Percentiles rank a stretch among this genome's conserved stretches.
Evolutionary conservation across 2,888 invertebrate genomes (phyloP).

Genomic region (Aphodius granarius): DNA sequence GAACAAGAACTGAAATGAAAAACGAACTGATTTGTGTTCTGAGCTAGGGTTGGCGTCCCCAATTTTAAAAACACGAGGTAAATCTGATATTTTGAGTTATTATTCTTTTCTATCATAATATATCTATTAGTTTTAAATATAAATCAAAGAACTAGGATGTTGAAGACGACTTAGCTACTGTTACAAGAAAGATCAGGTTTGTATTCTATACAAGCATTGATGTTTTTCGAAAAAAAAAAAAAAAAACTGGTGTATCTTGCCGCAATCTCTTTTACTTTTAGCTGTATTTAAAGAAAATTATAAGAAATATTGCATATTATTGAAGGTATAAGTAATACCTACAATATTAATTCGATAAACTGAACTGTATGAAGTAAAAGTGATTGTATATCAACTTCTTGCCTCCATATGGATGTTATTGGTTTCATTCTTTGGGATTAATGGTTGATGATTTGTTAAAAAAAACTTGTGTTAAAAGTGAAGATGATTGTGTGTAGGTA

Average conservation of each 20-base stretch:
- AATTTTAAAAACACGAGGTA: too few species aligned
- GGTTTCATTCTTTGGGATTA: not conserved
- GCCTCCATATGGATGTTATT: not conserved
- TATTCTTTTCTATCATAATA: too few species aligned
- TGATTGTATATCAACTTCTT: not conserved
- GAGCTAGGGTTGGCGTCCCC: not conserved
- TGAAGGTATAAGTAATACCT: not conserved
- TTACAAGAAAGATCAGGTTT: too few species aligned
- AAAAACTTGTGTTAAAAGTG: not conserved
- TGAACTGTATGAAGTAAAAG: not conserved
- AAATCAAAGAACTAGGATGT: too few species aligned
- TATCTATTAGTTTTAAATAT: too few species aligned
- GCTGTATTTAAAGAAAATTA: not conserved
- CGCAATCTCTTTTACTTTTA: too few species aligned
- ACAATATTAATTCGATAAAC: too few species aligned
- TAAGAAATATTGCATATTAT: not conserved
- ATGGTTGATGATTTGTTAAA: not conserved
- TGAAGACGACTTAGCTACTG: too few species aligned
- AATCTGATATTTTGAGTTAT: too few species aligned
- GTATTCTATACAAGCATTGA: too few species aligned
- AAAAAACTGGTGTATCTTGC: too few species aligned
- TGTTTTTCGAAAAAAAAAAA: too few species aligned
- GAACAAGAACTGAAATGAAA: not conserved
- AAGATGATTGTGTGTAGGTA: conserved; percentile 23
- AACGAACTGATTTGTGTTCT: not conserved